Conservation (phyloP, 2,888 invertebrate species). For the Dicranocentrus wangi region DNA sequence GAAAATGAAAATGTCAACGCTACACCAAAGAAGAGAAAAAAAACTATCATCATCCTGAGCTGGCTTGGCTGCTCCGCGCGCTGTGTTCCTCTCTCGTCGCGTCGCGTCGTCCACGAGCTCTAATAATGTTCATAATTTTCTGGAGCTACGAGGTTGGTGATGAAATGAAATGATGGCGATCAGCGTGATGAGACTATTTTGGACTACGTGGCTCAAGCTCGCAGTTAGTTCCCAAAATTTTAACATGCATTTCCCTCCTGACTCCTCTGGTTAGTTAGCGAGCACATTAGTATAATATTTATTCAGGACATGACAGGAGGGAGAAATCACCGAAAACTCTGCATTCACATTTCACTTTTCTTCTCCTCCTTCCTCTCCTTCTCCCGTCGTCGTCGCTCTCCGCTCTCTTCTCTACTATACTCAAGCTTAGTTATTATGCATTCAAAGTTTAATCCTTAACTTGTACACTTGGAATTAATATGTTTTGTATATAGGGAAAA, state of each 20-base stretch:
- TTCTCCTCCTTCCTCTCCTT: conserved; percentile 13
- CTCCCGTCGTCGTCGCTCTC: too few relatives aligned
- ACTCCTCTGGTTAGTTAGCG: conserved; percentile 23
- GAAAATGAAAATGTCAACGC: conserved; percentile 51
- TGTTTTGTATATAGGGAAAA: conserved; percentile 43
- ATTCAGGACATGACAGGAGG: conserved; percentile 41
- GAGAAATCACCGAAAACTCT: conserved; percentile 52
- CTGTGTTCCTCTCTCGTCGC: too few relatives aligned
- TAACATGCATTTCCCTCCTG: too few relatives aligned
- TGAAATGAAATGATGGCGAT: conserved; percentile 59
- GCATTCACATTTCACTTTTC: too few relatives aligned
- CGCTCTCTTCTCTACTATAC: too few relatives aligned
- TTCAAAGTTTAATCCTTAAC: conserved; percentile 56
- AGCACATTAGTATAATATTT: conserved; percentile 36
- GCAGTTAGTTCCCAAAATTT: conserved; percentile 5
- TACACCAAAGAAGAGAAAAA: conserved; percentile 9
- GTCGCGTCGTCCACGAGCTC: not conserved
- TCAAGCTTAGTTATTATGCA: too few relatives aligned
- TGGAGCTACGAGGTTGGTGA: not conserved
- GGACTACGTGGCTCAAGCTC: conserved; percentile 5
- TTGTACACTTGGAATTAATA: conserved; percentile 55
- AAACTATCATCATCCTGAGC: conserved; percentile 32
- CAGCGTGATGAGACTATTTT: conserved; percentile 60
- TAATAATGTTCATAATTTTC: conserved; percentile 56
- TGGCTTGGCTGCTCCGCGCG: not conserved